A percentile compares a stretch with the other conserved stretches of the same genome.
phyloP scores from a whole-genome alignment of 1,140 invertebrate genomes.

The Drosophila setifemur region DNA sequence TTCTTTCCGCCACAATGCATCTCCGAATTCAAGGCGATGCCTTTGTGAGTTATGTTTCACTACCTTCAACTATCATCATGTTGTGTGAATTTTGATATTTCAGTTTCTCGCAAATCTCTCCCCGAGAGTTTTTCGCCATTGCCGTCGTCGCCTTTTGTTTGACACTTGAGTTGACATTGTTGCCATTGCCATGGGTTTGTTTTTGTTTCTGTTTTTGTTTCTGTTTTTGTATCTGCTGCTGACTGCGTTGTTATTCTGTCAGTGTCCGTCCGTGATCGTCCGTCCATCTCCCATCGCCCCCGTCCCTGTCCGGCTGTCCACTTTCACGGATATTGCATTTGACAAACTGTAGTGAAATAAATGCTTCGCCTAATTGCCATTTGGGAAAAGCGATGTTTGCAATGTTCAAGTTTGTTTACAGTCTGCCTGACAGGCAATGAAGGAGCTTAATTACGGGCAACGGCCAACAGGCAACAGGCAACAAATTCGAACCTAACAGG shows the following conservation, averaged over 20 bases:
- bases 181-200: conserved; percentile 48
- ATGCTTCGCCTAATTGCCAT: conserved; percentile 53
- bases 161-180: conserved; percentile 70
- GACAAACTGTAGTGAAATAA: conserved; percentile 50
- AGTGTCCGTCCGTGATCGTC: neutral
- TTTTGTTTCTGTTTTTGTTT: conserved; percentile 6
- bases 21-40: neutral
- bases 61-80: neutral
- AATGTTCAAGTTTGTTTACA: conserved; percentile 31
- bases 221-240: conserved; percentile 8
- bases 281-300: neutral
- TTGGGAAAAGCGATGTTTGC: neutral
- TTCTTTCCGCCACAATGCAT: conserved; percentile 3
- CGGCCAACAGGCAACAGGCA: too few relatives aligned
- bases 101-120: neutral
- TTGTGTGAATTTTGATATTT: conserved; percentile 9
- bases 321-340: conserved; percentile 57
- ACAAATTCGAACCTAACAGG: neutral
- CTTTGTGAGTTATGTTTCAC: neutral
- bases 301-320: conserved; percentile 9
- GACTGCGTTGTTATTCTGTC: conserved; percentile 11
- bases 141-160: conserved; percentile 61
- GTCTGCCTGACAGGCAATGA: neutral
- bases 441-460: conserved; percentile 4
- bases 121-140: conserved; percentile 17